Evolutionary conservation across 2,888 invertebrate genomes (phyloP).

Genomic region (Augochlorella aurata): DNA sequence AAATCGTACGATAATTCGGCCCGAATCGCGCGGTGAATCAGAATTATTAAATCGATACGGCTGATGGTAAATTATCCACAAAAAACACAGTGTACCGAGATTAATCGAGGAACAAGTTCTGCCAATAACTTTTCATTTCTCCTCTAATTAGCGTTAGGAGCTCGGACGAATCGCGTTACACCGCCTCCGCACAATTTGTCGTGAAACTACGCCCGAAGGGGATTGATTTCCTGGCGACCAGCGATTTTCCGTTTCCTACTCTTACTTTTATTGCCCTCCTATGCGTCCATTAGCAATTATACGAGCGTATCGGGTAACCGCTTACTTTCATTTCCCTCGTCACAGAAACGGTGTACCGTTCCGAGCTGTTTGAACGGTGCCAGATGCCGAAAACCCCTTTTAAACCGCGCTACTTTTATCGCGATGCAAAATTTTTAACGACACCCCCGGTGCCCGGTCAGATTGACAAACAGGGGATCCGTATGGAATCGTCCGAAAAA

Average conservation of each 20-base stretch:
- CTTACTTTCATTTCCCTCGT: slow-evolving; percentile 40
- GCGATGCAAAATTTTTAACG: background rate
- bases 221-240: slow-evolving; percentile 59
- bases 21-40: background rate
- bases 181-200: slow-evolving; percentile 57
- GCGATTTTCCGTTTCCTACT: slow-evolving; percentile 53
- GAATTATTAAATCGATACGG: slow-evolving; percentile 28
- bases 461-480: background rate
- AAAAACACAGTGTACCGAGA: slow-evolving; percentile 36
- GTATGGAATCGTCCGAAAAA: background rate
- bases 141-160: slow-evolving; percentile 61
- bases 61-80: slow-evolving; percentile 34
- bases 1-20: background rate
- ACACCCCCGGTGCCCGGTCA: no score
- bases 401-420: slow-evolving; percentile 10
- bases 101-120: slow-evolving; percentile 57
- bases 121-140: slow-evolving; percentile 64
- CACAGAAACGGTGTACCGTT: slow-evolving; percentile 25
- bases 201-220: slow-evolving; percentile 44
- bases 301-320: slow-evolving; percentile 36
- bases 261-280: slow-evolving; percentile 50
- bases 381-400: background rate
- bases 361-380: slow-evolving; percentile 15
- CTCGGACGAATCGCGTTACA: slow-evolving; percentile 40
- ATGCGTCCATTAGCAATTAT: slow-evolving; percentile 52